phyloP scores from a whole-genome alignment of 2,797 vertebrate genomes.

The Emydoidea blandingii region DNA sequence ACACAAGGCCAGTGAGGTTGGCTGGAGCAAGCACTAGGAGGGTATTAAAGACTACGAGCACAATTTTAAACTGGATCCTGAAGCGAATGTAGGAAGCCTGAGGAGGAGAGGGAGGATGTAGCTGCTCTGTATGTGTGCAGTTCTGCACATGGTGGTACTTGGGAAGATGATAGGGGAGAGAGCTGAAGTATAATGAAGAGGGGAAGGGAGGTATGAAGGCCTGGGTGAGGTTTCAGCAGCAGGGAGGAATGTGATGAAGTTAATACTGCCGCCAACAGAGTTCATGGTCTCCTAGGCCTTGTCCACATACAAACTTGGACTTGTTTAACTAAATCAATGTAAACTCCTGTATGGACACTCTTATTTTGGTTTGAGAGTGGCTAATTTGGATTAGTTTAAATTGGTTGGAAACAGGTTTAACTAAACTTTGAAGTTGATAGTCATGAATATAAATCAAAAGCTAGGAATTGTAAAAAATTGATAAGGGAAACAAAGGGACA shows the following conservation, averaged over 20 bases:
- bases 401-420: neutral
- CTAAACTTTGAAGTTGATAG: neutral
- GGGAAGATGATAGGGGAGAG: neutral
- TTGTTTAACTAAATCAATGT: rapidly evolving
- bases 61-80: neutral
- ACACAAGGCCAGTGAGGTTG: rapidly evolving
- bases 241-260: neutral
- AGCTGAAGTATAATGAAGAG: neutral
- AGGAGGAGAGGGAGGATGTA: rapidly evolving
- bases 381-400: neutral
- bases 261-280: neutral
- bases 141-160: neutral
- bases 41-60: neutral
- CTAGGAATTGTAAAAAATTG: neutral
- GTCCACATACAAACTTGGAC: rapidly evolving
- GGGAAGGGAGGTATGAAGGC: neutral
- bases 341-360: neutral
- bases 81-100: neutral
- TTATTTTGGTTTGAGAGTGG: neutral
- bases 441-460: neutral
- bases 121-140: rapidly evolving
- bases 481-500: neutral
- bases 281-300: rapidly evolving
- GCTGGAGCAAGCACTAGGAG: neutral
- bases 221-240: neutral